Evolutionary conservation across 2,888 invertebrate species (phyloP), one percentile per base, ranked within the genome.

Genomic region (Rapana venosa): DNA sequence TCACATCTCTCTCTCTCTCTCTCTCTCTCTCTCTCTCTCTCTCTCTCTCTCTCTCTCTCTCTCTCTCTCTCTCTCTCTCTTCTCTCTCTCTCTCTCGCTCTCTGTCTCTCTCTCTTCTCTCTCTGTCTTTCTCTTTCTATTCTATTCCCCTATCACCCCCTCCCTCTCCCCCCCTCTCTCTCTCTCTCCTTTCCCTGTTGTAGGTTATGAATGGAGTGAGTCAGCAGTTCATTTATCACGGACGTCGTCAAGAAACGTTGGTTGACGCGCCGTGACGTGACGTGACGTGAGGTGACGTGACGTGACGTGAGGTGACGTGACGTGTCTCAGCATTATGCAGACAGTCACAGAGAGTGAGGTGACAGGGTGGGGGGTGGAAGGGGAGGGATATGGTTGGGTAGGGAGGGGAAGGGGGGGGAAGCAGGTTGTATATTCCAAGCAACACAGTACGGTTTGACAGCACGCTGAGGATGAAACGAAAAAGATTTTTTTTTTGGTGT

Each of bases 21-120:
- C 74, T 30, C 30, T 74, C 30, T 30, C 74, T 74, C 74, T 74
- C 66, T 66, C 66, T 66, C 66, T 66, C 66, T 66, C 66, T 47
- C 47, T 47, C 47, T 47, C 47, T 47, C 47, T 47, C 47, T 47
- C 47, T 47, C 47, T 47, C 47, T 47, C 47, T 47, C 47, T 47
- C 47, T 47, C 47, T 61, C 85, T 85, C 85, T 85, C 85, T 85
- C 85, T 85, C 85, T 85, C 85, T 85, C 84, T 85, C 85, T 85
- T 85, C 85, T 85, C 56, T 85, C 85, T 85, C 81, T 81, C 56
- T 85, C 56, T 85, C 56, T 85, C 85, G 56, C 56, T 85, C 85
- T 85, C 85, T 85, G 56, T 85, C 56, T 47, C 56, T 85, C 85
- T 85, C 85, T 85, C 85, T 56, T 47, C 47, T 30, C 47, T 30